These are phyloP conservation scores for Trachelus tabidus DNA, from an alignment of 2,888 invertebrate genomes.

Conservation along the genomic window DNA sequence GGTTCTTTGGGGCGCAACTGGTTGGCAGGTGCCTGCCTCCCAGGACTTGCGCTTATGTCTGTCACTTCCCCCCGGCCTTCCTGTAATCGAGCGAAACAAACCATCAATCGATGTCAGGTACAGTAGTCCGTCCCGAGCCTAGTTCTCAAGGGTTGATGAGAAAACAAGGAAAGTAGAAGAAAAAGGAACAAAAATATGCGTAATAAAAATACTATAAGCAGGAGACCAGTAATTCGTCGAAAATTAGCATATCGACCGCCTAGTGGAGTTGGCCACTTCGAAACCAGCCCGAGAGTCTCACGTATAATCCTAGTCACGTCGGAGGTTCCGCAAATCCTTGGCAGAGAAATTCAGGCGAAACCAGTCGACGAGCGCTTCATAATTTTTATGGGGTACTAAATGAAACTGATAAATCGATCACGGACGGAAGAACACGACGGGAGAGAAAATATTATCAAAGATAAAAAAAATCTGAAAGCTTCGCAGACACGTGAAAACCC, in stretches of 20 bases:
- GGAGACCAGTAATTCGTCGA: background rate
- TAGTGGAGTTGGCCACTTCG: constrained; percentile 8
- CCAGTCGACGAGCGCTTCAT: too few species aligned
- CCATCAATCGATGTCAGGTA: background rate
- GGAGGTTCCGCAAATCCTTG: too few species aligned
- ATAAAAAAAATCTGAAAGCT: too few species aligned
- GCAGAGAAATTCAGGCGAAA: too few species aligned
- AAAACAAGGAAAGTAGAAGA: background rate
- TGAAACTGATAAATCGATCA: too few species aligned
- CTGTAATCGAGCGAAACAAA: constrained; percentile 66
- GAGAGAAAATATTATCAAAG: too few species aligned
- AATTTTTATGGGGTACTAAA: too few species aligned
- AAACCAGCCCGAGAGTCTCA: constrained; percentile 7
- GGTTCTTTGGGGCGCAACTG: constrained; percentile 72
- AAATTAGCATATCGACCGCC: background rate
- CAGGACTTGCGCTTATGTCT: constrained; percentile 90
- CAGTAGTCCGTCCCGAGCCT: background rate
- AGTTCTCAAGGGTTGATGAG: background rate
- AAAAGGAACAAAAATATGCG: background rate
- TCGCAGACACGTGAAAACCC: too few species aligned
- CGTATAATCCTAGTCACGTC: too few species aligned
- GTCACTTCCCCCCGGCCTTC: constrained; percentile 92
- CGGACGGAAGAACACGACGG: too few species aligned
- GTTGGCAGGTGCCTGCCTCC: constrained; percentile 77
- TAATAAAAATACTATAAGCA: background rate